These are phyloP conservation scores for Ochropleura leucogaster DNA, from an alignment of 2,888 invertebrate species.

Conservation along the genomic window DNA sequence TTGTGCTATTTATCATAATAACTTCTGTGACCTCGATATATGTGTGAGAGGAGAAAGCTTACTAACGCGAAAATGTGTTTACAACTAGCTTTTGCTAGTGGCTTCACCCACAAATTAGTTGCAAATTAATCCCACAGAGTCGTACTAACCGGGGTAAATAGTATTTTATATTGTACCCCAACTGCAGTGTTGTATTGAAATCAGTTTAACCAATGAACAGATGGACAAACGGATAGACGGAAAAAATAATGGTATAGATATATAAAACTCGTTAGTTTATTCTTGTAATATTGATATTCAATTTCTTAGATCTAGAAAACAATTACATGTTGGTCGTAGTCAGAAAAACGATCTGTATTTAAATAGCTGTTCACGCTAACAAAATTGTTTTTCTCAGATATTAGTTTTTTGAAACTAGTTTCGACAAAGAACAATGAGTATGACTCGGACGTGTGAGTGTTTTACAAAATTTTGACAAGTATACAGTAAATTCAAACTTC, in stretches of 20 bases:
- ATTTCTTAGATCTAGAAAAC: background rate
- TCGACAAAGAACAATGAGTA: too few species aligned
- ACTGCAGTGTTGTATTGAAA: too few species aligned
- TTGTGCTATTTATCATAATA: conserved; percentile 47
- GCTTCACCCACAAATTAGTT: background rate
- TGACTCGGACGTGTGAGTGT: too few species aligned
- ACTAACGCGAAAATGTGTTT: conserved; percentile 2
- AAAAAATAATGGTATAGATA: too few species aligned
- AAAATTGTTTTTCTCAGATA: background rate
- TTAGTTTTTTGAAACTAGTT: background rate
- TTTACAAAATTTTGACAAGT: too few species aligned
- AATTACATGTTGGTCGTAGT: background rate
- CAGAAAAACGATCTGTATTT: conserved; percentile 4
- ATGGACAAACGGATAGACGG: too few species aligned
- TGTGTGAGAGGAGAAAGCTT: conserved; percentile 55
- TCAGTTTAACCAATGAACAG: too few species aligned
- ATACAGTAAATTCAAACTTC: too few species aligned
- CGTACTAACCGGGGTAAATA: background rate
- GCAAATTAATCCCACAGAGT: background rate
- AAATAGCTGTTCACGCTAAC: background rate
- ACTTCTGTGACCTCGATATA: conserved; percentile 47
- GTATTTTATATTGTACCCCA: too few species aligned
- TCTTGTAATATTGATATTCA: background rate
- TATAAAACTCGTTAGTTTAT: too few species aligned
- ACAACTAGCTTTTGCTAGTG: background rate